Evolutionary conservation across 2,888 invertebrate genomes (phyloP).

Genomic region (Dolomedes plantarius): DNA sequence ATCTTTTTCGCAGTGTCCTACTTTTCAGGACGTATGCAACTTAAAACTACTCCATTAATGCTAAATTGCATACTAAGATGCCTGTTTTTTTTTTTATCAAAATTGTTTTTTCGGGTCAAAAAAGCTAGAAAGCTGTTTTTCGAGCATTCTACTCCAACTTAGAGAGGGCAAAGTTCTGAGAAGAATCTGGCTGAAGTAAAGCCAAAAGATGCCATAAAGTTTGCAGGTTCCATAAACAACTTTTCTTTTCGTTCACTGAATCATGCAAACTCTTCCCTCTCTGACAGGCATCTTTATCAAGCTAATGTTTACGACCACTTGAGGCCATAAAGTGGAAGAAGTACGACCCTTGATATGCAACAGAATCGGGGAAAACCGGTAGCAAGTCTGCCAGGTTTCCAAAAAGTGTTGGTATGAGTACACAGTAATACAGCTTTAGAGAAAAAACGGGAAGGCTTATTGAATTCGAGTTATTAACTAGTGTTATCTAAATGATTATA

Average conservation of each 20-base stretch:
- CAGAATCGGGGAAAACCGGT: neutral
- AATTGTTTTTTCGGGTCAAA: no score
- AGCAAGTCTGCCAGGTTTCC: neutral
- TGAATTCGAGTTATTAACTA: no score
- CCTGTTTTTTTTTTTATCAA: no score
- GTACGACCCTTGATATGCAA: neutral
- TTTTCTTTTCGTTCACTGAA: neutral
- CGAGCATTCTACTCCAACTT: neutral
- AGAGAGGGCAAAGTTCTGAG: neutral
- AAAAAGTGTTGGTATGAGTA: neutral
- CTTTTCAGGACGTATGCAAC: no score
- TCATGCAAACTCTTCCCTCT: neutral
- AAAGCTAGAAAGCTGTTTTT: no score
- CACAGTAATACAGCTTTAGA: no score
- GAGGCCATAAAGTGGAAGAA: neutral
- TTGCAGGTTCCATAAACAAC: neutral
- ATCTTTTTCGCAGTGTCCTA: no score
- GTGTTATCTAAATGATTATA: no score
- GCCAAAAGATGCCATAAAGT: neutral
- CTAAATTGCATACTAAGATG: no score
- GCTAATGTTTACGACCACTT: neutral
- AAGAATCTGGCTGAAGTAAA: neutral
- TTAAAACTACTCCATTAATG: no score
- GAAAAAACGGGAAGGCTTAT: no score
- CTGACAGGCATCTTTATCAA: conserved; percentile 4